Evolutionary conservation across 2,797 vertebrate genomes (phyloP).

Genomic region (Muscicapa striata): DNA sequence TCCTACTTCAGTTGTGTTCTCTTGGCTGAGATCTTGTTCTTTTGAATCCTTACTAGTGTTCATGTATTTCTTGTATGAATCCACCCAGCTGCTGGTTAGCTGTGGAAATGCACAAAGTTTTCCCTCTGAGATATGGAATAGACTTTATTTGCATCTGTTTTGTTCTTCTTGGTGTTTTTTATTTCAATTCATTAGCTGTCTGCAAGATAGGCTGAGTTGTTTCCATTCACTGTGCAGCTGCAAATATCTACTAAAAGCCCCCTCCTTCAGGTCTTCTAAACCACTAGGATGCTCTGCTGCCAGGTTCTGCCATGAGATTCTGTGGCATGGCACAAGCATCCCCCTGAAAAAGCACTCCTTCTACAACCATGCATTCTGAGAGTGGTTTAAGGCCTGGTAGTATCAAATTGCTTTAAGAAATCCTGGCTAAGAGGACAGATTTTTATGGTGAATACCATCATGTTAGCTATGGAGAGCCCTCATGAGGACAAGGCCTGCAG

Average conservation of each 20-base stretch:
- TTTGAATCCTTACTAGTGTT: not conserved
- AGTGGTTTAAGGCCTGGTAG: not conserved
- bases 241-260: not conserved
- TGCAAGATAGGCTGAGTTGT: not conserved
- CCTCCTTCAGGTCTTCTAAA: not conserved
- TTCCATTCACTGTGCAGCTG: not conserved
- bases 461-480: not conserved
- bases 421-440: not conserved
- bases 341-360: not conserved
- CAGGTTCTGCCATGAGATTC: not conserved
- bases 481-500: not conserved
- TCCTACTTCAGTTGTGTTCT: not conserved
- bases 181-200: not conserved
- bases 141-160: not conserved
- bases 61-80: not conserved
- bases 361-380: not conserved
- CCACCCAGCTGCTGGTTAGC: not conserved
- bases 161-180: not conserved
- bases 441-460: not conserved
- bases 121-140: not conserved
- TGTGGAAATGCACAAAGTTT: not conserved
- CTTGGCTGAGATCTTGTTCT: not conserved
- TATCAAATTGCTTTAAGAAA: not conserved
- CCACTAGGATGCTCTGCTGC: not conserved
- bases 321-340: not conserved